Evolutionary conservation across 2,888 invertebrate species (phyloP), one percentile per base, ranked within the genome.

Genomic region (Hypsopygia costalis): DNA sequence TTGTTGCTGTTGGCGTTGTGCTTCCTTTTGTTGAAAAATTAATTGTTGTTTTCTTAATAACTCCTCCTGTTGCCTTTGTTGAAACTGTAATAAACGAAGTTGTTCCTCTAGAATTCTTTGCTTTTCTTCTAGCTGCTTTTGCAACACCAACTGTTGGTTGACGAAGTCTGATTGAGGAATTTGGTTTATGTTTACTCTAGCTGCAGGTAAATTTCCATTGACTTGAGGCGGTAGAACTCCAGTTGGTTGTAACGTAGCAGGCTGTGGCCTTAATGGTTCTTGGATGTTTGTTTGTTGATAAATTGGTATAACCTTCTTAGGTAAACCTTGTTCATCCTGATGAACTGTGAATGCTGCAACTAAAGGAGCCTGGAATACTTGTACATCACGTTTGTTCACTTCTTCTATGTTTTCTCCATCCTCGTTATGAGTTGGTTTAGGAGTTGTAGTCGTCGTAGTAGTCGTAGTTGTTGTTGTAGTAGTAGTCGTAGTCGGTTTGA

Each of bases 311-410:
- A 95, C 94, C 69, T 93, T 94, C 55, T 94, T 93, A 0, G 96
- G 94, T n/a, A 92, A 67, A 0, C 96, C 96, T 20, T 90, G 90
- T 50, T 93, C 93, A 63, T 96, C 95, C 73, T 96, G 93, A 51
- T 96, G 95, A 0, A 96, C 94, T 0, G 96, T 96, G 61, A 96
- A 96, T 0, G 96, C 96, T 1, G 95, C 94, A 0, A 96, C 94
- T 43, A 96, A 69, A 0, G 96, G 95, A 1, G 95, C 95, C 52
- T 93, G 92, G 62, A 93, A 94, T 36, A 96, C 95, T 71, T 95
- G 95, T 1, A 95, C 94, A 44, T 93, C 93, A 44, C 91, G 88
- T 62, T 93, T 91, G 58, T 92, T 90, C 1, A 93, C 93, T 52
- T 92, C 91, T 69, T 92, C 92, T 41, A 91, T 93, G 58, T 92